phyloP scores from a whole-genome alignment of 1,140 invertebrate genomes.

The Trichogramma pretiosum region DNA sequence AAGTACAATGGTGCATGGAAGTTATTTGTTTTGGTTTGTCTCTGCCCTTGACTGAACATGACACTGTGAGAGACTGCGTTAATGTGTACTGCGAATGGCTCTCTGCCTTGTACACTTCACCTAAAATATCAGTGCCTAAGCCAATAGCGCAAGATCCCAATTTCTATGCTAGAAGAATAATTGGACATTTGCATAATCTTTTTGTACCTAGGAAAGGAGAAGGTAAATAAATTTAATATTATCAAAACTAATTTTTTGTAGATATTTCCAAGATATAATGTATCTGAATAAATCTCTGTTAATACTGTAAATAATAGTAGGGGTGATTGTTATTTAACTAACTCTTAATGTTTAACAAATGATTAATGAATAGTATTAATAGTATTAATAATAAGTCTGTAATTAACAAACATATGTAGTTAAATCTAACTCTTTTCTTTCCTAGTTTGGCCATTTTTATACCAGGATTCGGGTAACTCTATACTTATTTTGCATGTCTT shows the following conservation, averaged over 20 bases:
- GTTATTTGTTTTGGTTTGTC: constrained; percentile 89
- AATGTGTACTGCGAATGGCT: constrained; percentile 97
- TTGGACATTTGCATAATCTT: constrained; percentile 88
- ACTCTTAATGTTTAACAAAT: too few species aligned
- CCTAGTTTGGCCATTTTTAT: constrained; percentile 81
- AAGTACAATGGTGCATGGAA: constrained; percentile 89
- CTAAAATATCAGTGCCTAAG: constrained; percentile 74
- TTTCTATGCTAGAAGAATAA: constrained; percentile 83
- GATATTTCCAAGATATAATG: too few species aligned
- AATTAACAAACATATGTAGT: neutral
- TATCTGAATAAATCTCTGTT: too few species aligned
- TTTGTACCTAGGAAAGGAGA: constrained; percentile 89
- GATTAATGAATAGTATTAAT: too few species aligned
- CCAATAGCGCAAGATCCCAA: constrained; percentile 84
- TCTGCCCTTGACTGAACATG: constrained; percentile 80
- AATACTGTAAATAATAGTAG: neutral
- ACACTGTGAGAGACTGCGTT: constrained; percentile 91
- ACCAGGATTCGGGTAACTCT: constrained; percentile 72
- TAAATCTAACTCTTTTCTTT: constrained; percentile 37
- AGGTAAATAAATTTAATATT: constrained; percentile 62
- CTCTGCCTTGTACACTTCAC: constrained; percentile 70
- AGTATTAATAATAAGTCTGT: neutral
- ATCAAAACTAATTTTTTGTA: too few species aligned
- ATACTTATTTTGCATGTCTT: constrained; percentile 12
- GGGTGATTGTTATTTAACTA: constrained; percentile 2